Evolutionary conservation across 2,113 vertebrate genomes (phyloP), one percentile per base, ranked within the genome.

Genomic region (Dicerorhinus sumatrensis): DNA sequence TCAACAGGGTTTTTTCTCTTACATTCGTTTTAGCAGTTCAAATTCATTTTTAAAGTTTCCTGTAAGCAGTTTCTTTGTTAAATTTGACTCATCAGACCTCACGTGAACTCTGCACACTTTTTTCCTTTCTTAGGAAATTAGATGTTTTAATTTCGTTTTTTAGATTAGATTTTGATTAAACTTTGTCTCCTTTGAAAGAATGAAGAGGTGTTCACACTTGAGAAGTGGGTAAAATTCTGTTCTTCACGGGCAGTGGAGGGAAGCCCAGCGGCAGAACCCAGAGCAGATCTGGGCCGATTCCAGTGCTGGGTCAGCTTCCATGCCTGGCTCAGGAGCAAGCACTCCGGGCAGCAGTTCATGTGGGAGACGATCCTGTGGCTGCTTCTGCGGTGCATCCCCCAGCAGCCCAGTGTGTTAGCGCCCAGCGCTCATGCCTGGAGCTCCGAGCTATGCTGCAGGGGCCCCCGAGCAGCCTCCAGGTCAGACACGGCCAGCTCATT

Each of bases 311-410:
- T 56, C 20, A n/a, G 14, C 39, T 13, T 9, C 9, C 3, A 29
- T 6, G 20, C 60, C 60, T 6, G 13, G 17, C 10, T 36, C 33
- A 39, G 25, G 3, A 46, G 25, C 39, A 20, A 14, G 21, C 14
- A 8, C 7, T 3, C 76, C 62, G 36, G 63, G 6, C 63, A n/a
- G 7, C 16, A 13, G 11, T n/a, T 82, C 27, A 2, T 0, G 3
- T 4, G 21, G 42, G 51, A 18, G 33, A 80, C n/a, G 17, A 69
- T 18, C 3, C 25, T 31, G 8, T 21, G n/a, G 4, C 39, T 42
- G 13, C 27, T 51, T 7, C 13, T 6, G 2, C 0, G 0, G 6
- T 3, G 46, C 70, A 51, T 31, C 70, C 27, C 21, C 36, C 18
- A 6, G n/a, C 1, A 1, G 18, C 46, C 33, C 58, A 65, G 48